phyloP scores from a whole-genome alignment of 2,888 invertebrate species.

The Pharmacophagus antenor region DNA sequence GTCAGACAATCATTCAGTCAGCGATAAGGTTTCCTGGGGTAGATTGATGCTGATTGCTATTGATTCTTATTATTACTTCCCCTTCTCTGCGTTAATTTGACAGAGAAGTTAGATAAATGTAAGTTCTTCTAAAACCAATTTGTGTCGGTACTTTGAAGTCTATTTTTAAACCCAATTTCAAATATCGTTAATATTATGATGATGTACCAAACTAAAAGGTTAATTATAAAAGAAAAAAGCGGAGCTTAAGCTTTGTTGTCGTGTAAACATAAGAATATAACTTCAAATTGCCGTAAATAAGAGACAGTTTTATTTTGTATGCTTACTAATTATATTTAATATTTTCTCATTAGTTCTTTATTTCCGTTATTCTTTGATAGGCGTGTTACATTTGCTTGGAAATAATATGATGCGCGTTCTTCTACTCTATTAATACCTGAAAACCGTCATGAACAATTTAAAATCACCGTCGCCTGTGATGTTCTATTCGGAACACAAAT shows the following conservation, averaged over 20 bases:
- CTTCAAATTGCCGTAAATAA: conserved; percentile 11
- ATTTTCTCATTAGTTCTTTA: conserved; percentile 26
- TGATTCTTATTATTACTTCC: conserved; percentile 56
- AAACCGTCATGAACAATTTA: conserved; percentile 69
- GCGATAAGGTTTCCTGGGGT: conserved; percentile 70
- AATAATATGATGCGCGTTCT: conserved; percentile 49
- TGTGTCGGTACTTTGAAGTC: not conserved
- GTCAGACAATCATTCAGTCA: conserved; percentile 56
- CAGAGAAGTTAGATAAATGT: conserved; percentile 25
- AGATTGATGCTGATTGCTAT: conserved; percentile 72
- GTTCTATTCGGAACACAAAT: conserved; percentile 74
- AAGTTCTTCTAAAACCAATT: not conserved
- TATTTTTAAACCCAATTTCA: not conserved
- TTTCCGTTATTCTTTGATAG: conserved; percentile 44
- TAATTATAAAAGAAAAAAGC: not conserved
- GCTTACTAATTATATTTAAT: conserved; percentile 27
- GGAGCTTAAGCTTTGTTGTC: conserved; percentile 28
- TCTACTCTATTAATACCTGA: conserved; percentile 54
- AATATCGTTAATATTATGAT: not conserved
- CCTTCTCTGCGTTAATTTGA: conserved; percentile 39
- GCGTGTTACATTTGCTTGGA: conserved; percentile 45
- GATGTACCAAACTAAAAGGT: not conserved
- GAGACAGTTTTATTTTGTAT: conserved; percentile 14
- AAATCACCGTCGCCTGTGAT: conserved; percentile 68
- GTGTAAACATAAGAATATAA: conserved; percentile 22